Percentiles rank a stretch among this genome's conserved stretches.
Conservation (phyloP, 2,113 vertebrate species). For the Scomber colias region DNA sequence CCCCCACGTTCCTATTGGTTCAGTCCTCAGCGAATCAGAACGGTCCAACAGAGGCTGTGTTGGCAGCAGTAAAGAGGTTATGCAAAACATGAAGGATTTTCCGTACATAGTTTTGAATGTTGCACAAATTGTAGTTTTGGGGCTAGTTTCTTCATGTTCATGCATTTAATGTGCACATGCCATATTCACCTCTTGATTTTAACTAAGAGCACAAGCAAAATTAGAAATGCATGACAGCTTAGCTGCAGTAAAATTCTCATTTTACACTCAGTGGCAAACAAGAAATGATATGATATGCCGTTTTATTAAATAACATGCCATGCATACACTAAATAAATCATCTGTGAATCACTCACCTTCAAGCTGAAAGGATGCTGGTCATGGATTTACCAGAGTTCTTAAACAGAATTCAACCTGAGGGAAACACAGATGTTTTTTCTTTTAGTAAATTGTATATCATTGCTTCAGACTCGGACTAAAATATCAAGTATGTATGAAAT, state of each 20-base stretch:
- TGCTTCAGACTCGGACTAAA: not conserved
- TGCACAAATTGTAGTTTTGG: conserved; percentile 37
- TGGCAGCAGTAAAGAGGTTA: conserved; percentile 79
- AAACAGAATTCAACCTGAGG: conserved; percentile 52
- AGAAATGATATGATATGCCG: not conserved
- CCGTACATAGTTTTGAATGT: conserved; percentile 50
- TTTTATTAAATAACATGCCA: not conserved
- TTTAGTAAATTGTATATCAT: conserved; percentile 6
- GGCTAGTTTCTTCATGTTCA: conserved; percentile 36
- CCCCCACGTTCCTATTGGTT: conserved; percentile 79
- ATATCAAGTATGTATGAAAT: not conserved
- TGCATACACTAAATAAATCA: not conserved
- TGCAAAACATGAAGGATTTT: conserved; percentile 71
- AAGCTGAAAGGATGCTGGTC: conserved; percentile 57
- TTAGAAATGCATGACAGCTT: conserved; percentile 18
- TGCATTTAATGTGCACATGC: not conserved
- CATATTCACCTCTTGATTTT: no score
- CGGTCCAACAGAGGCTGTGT: conserved; percentile 57
- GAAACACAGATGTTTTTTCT: not conserved
- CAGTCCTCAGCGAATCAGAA: conserved; percentile 76
- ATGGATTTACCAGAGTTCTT: conserved; percentile 69
- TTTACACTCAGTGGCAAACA: conserved; percentile 18
- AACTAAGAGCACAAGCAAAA: not conserved
- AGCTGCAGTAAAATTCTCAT: conserved; percentile 21
- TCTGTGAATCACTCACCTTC: conserved; percentile 60